These are phyloP conservation scores for Ctenicera cuprea DNA, from an alignment of 2,888 invertebrate species.

Conservation along the genomic window DNA sequence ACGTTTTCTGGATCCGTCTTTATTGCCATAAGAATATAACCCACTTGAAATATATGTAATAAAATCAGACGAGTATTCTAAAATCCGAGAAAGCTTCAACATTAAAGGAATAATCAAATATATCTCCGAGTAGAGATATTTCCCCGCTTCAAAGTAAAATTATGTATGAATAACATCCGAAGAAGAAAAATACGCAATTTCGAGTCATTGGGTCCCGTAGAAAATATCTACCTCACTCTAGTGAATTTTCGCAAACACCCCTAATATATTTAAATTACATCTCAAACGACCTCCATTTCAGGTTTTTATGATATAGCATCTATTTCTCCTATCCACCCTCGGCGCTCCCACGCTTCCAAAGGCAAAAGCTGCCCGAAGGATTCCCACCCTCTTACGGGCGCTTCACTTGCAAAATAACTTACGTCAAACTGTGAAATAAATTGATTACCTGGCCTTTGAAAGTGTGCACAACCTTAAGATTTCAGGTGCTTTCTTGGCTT, in stretches of 20 bases:
- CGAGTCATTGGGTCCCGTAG: not conserved
- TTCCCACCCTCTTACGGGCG: constrained; percentile 47
- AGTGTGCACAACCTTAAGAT: constrained; percentile 37
- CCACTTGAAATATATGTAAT: too few relatives aligned
- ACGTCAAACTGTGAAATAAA: constrained; percentile 40
- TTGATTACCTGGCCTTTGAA: constrained; percentile 30
- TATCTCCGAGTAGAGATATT: not conserved
- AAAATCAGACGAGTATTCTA: not conserved
- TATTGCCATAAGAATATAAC: too few relatives aligned
- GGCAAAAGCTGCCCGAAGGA: constrained; percentile 21
- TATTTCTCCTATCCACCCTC: constrained; percentile 18
- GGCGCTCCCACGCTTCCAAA: constrained; percentile 27
- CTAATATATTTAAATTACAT: constrained; percentile 20
- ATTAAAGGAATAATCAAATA: too few relatives aligned
- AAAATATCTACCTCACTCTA: not conserved
- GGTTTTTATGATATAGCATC: constrained; percentile 9
- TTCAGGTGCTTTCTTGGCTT: constrained; percentile 57
- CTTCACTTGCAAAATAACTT: constrained; percentile 53
- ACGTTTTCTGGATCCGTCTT: too few relatives aligned
- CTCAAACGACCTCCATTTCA: constrained; percentile 9
- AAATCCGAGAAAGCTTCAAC: not conserved
- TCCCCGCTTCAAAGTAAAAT: not conserved
- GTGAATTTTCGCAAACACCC: constrained; percentile 2
- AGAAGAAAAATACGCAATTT: not conserved
- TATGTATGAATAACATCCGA: not conserved